Percentiles rank a stretch among this genome's conserved stretches.
These are phyloP conservation scores for Peromyscus polionotus DNA, from an alignment of 2,113 vertebrate species.

Conservation along the genomic window DNA sequence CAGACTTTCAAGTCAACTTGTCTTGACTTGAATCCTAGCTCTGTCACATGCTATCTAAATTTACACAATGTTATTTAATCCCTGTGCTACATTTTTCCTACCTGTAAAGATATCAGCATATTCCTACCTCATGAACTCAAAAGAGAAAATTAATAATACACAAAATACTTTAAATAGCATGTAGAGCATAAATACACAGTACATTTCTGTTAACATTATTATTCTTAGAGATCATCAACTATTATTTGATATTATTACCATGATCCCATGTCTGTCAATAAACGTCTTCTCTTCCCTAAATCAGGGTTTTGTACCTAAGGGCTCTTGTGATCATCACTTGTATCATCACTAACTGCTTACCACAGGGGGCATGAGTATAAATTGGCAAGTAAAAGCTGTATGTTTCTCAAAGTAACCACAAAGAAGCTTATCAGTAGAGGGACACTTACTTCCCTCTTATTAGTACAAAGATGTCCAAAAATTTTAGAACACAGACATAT, in stretches of 20 bases:
- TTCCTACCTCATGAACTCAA: background rate
- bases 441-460: background rate
- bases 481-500: background rate
- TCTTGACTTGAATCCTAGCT: background rate
- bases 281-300: background rate
- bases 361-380: background rate
- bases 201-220: conserved; percentile 38
- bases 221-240: conserved; percentile 28
- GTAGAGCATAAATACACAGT: background rate
- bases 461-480: background rate
- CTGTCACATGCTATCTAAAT: conserved; percentile 27
- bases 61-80: conserved; percentile 48
- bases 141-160: background rate
- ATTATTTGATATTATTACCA: background rate
- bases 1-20: conserved; percentile 27
- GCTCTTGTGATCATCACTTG: background rate
- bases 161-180: conserved; percentile 12
- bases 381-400: conserved; percentile 36
- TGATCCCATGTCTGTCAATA: background rate
- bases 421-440: background rate
- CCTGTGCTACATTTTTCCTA: conserved; percentile 5
- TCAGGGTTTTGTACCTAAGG: background rate
- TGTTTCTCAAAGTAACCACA: conserved; percentile 44
- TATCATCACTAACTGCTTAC: background rate
- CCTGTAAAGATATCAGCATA: conserved; percentile 12